Evolutionary conservation across 2,113 vertebrate genomes (phyloP).

Genomic region (Cynocephalus volans): DNA sequence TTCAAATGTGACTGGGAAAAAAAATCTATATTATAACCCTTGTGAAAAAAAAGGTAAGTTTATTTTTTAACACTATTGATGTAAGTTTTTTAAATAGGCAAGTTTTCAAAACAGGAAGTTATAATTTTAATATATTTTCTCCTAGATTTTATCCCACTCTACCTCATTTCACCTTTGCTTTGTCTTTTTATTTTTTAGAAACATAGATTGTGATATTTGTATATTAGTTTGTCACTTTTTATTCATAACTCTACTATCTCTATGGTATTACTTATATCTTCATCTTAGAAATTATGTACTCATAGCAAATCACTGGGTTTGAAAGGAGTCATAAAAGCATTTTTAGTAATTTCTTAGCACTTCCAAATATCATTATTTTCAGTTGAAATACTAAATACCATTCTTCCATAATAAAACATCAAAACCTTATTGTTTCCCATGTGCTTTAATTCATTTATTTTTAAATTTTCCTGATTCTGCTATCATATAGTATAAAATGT

Average conservation of each 20-base stretch:
- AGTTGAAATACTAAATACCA: constrained; percentile 25
- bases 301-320: neutral
- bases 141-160: neutral
- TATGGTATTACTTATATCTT: neutral
- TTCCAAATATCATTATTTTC: neutral
- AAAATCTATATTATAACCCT: neutral
- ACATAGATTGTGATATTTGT: neutral
- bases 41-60: neutral
- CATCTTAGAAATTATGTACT: neutral
- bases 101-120: neutral
- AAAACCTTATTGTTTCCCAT: neutral
- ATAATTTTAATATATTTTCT: neutral
- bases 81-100: neutral
- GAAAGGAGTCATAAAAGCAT: neutral
- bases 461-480: neutral
- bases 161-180: neutral
- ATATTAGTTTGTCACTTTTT: neutral
- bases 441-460: neutral
- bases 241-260: neutral
- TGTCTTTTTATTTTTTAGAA: neutral
- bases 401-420: neutral
- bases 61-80: neutral
- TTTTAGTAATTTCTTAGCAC: neutral
- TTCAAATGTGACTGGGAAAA: neutral
- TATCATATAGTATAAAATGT: neutral